Base-by-base conservation (phyloP, 2,888 invertebrate species). In the Stegophylla sp. region DNA sequence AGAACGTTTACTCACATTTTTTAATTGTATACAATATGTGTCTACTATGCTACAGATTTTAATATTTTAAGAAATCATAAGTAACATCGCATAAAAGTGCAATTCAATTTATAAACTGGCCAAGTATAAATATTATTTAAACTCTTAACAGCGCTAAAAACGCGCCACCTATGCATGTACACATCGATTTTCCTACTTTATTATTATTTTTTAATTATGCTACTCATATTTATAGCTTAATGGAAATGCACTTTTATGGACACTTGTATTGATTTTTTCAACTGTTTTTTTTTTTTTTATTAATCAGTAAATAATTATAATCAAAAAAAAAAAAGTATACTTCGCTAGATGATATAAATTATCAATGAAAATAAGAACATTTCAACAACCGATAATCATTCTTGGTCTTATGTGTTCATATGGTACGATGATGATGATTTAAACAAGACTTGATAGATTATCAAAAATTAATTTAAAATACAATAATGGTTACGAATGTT, bases 381-480 rank as follows among this genome's bases (percentile, higher is more conserved):
- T 71, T 41, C 23, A 51, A n/a, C 41, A 51, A 23, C 41, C 23
- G 23, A 75, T 51, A 51, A 23, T 69, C 69, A 79, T 69, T 48
- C 17, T 10, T 67, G 71, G 79, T 79, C 71, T 79, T 71, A 51
- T 48, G 71, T 48, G 59, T 69, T 69, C 56, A 69, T n/a, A n/a
- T 71, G 12, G 51, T 61, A 69, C 61, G 20, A 79, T 71, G 67
- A 77, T 56, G 67, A 79, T 79, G 79, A 79, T 79, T 71, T 79
- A 79, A 79, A 79, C 79, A 79, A 79, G 79, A 79, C 79, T 69
- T 79, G 75, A 79, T 69, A 20, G 51, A 34, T 77, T 59, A 63
- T 48, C 41, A 61, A 69, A 67, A 51, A 51, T 51, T 61, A 71
- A 79, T 23, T 56, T 23, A 71, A 69, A 64, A 41, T 20, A 75